These are phyloP conservation scores for Lasioglossum leucozonium DNA, from an alignment of 2,888 invertebrate species.

Conservation along the genomic window DNA sequence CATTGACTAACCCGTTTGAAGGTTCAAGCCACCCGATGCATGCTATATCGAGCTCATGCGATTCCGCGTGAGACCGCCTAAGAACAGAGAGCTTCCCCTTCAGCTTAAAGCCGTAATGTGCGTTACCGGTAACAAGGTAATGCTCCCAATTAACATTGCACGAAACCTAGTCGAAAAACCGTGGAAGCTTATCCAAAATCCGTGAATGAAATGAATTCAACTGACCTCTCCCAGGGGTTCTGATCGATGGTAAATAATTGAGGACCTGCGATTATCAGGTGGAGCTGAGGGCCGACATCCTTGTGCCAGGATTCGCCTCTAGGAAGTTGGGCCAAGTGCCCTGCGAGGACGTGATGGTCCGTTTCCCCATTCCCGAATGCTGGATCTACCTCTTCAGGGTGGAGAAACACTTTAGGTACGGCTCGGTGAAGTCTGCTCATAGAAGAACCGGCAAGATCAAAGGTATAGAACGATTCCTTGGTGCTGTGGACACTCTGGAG, in stretches of 20 bases:
- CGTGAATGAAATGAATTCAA: too few relatives aligned
- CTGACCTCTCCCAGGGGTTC: background rate
- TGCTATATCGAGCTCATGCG: conserved; percentile 98
- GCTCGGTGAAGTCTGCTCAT: conserved; percentile 82
- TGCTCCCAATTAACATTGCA: background rate
- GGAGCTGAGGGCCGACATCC: conserved; percentile 96
- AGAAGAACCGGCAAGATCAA: conserved; percentile 95
- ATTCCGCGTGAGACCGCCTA: conserved; percentile 97
- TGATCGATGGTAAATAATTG: background rate
- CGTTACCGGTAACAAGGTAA: conserved; percentile 93
- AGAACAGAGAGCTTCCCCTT: conserved; percentile 97
- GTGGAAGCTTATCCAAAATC: background rate
- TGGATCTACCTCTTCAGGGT: conserved; percentile 99
- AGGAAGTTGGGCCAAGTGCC: conserved; percentile 98
- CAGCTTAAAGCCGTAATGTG: conserved; percentile 96
- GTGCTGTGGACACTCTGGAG: conserved; percentile 95
- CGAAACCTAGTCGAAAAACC: background rate
- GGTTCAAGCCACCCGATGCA: conserved; percentile 98
- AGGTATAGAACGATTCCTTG: conserved; percentile 95
- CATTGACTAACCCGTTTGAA: conserved; percentile 82
- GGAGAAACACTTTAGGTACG: conserved; percentile 95
- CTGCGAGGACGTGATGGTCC: conserved; percentile 98
- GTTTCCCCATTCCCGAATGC: conserved; percentile 99
- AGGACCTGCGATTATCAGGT: conserved; percentile 86
- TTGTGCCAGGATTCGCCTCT: conserved; percentile 98